Evolutionary conservation across 1,140 invertebrate species (phyloP).

Genomic region (Drosophila nigromelanica): DNA sequence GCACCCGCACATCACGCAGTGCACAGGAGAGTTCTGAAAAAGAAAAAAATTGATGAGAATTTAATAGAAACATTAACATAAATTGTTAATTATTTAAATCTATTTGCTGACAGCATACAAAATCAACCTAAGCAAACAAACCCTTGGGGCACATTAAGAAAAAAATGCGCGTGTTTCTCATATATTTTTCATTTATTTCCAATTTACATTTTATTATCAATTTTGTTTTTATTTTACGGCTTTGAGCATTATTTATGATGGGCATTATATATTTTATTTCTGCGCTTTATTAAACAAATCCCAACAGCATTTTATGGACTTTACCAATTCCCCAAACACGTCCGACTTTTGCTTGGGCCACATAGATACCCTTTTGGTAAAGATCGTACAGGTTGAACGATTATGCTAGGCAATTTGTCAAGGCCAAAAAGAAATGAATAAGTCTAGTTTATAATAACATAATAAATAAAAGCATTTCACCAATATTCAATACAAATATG

Average conservation of each 20-base stretch:
- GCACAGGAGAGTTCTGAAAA: conserved; percentile 52
- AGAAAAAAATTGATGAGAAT: conserved; percentile 26
- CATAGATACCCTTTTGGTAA: conserved; percentile 7
- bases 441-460: no score
- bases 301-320: conserved; percentile 66
- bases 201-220: conserved; percentile 75
- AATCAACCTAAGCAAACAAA: conserved; percentile 57
- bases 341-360: conserved; percentile 5
- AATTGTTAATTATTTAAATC: conserved; percentile 58
- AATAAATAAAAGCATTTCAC: no score
- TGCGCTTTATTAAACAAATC: conserved; percentile 73
- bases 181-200: conserved; percentile 63
- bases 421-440: background rate
- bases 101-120: conserved; percentile 47
- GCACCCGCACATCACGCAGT: conserved; percentile 87
- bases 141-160: conserved; percentile 19
- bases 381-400: background rate
- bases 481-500: no score
- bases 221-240: conserved; percentile 59
- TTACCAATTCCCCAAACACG: conserved; percentile 47
- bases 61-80: conserved; percentile 33
- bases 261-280: conserved; percentile 42
- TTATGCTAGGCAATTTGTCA: background rate
- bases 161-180: conserved; percentile 40
- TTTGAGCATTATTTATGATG: conserved; percentile 64